Evolutionary conservation across 2,113 vertebrate species (phyloP), one percentile per base, ranked within the genome.

Genomic region (Orientallactaga bullata): DNA sequence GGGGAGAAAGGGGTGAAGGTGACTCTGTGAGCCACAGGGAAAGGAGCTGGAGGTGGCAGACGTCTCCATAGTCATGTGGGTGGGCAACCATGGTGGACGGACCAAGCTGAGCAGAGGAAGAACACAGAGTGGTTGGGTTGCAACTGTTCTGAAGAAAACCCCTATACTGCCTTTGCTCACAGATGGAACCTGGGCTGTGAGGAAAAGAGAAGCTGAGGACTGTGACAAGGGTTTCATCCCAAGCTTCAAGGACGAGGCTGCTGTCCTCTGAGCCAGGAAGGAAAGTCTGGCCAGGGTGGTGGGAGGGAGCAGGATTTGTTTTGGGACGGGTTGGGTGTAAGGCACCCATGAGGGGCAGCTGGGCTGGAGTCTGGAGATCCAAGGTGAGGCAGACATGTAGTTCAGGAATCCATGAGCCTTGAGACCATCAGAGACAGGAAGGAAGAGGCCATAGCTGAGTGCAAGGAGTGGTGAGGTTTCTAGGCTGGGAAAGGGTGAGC

Each of bases 331-430:
- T 5, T 16, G 24, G 7, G 12, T 11, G 2, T 11, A 5, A 37
- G 35, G 35, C 0, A 3, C 28, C n/a, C 7, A 42, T 32, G 16
- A 6, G 76, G 58, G 32, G 74, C 37, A 13, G 39, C 39, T 16
- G 11, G 68, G 60, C 69, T 39, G 60, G 51, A 1, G 30, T 78
- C 60, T 8, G n/a, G 55, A 55, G 37, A 23, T 8, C 37, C 16
- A 2, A 18, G 39, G 11, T 4, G 13, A 63, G n/a, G 20, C 9
- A 10, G 1, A 32, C 26, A 1, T 7, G 12, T 18, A 32, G 20
- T 7, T 3, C 20, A 65, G 21, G 21, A 60, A 16, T 23, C 69
- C 17, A 23, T 2, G 1, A 58, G 77, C 37, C 32, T 37, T 28
- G 10, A 58, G 24, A 55, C 9, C 4, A n/a, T 37, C 8, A 2